A percentile compares a stretch with the other conserved stretches of the same genome.
Conservation (phyloP, 1,140 invertebrate genomes). For the Listronotus oregonensis region DNA sequence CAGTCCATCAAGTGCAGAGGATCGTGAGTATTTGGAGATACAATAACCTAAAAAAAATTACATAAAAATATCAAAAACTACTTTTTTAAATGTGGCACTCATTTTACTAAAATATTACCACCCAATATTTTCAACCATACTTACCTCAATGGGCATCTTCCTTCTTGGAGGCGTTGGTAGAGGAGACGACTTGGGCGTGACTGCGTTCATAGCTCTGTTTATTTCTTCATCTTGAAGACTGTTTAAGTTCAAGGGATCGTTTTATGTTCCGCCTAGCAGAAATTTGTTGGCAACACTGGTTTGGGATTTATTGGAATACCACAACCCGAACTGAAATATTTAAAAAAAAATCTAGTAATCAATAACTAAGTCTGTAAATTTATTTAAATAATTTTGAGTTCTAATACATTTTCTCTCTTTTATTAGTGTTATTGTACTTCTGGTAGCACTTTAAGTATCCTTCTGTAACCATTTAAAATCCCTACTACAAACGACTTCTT, state of each 20-base stretch:
- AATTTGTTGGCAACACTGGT: constrained; percentile 88
- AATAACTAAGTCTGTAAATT: too few relatives aligned
- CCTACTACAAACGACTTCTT: too few relatives aligned
- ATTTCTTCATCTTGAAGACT: constrained; percentile 84
- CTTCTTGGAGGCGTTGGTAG: constrained; percentile 77
- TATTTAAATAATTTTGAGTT: neutral
- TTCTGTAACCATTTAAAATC: too few relatives aligned
- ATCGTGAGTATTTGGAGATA: constrained; percentile 92
- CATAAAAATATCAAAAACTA: constrained; percentile 36
- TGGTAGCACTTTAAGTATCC: too few relatives aligned
- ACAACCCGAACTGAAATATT: constrained; percentile 45
- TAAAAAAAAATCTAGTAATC: neutral
- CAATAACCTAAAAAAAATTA: constrained; percentile 73
- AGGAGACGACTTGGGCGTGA: constrained; percentile 86
- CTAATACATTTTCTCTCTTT: too few relatives aligned
- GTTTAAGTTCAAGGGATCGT: constrained; percentile 92
- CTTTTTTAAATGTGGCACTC: neutral
- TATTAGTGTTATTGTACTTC: too few relatives aligned
- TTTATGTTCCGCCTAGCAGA: constrained; percentile 91
- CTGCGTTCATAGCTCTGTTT: constrained; percentile 81
- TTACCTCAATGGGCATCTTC: constrained; percentile 75
- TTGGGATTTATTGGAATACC: constrained; percentile 68
- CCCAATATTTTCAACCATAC: neutral
- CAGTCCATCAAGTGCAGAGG: constrained; percentile 85
- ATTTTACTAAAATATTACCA: neutral